These are phyloP conservation scores for Magallana nippona DNA, from an alignment of 2,888 invertebrate genomes.

Conservation along the genomic window DNA sequence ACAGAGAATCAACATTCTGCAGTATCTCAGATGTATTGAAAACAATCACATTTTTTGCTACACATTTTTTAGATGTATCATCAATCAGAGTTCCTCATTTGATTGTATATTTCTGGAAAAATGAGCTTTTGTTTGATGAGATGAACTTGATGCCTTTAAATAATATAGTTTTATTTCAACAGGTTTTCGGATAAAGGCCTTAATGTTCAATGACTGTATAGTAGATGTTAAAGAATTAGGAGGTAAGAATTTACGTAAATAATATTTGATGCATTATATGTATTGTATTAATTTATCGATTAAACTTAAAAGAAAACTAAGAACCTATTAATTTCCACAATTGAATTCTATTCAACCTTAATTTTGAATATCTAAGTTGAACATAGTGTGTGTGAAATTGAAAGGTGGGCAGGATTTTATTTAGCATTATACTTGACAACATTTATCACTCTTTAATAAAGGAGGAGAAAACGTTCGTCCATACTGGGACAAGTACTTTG, in stretches of 20 bases:
- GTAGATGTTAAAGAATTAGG: constrained; percentile 79
- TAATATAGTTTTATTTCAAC: constrained; percentile 47
- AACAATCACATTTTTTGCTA: no score
- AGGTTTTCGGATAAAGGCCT: constrained; percentile 79
- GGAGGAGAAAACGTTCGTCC: constrained; percentile 74
- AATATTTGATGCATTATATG: not conserved
- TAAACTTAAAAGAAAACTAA: no score
- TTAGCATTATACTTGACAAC: not conserved
- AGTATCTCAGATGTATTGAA: no score
- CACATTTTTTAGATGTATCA: no score
- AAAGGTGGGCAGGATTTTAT: not conserved
- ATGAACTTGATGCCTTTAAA: not conserved
- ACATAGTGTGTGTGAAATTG: not conserved
- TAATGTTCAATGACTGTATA: constrained; percentile 76
- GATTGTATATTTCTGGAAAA: not conserved
- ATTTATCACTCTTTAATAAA: no score
- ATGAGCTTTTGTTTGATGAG: not conserved
- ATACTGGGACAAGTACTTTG: constrained; percentile 77
- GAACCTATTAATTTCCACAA: no score
- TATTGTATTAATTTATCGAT: no score
- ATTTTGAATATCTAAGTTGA: no score
- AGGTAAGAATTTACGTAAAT: constrained; percentile 65
- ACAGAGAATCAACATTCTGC: no score
- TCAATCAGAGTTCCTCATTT: no score
- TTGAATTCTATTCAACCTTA: no score